Evolutionary conservation across 1,140 invertebrate species (phyloP), one percentile per base, ranked within the genome.

Genomic region (Chelonus insularis): DNA sequence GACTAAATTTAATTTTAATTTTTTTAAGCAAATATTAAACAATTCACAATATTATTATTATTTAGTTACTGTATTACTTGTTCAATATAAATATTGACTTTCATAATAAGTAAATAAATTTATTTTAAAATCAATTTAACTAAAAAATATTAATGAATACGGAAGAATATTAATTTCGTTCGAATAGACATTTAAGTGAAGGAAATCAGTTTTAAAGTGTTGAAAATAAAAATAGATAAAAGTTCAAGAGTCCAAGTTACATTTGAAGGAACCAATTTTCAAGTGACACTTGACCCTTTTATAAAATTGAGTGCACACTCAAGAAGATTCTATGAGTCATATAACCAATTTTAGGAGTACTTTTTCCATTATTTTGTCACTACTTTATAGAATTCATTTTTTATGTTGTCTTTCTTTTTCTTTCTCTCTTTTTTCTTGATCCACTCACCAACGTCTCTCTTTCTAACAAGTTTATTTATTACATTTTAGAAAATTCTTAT

Each of bases 341-440:
- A 9, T 54, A 37, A 32, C n/a, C 34, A 51, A 21, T 63, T 63
- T 60, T 43, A 45, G 59, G 57, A 4, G 45, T 39, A 43, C 37
- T n/a, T 1, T 43, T 43, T 43, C 18, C 18, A 16, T 60, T 45
- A 66, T 70, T 70, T 65, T 68, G 34, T 25, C n/a, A 36, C 36
- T n/a, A n/a, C n/a, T 56, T 14, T 41, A 8, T 45, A 25, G 23
- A 4, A 16, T 21, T 45, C 55, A 39, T 23, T 57, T 57, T n/a
- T 45, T 43, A 29, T 45, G n/a, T 45, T 0, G 14, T 29, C 12
- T 43, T 8, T 56, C n/a, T 23, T 36, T 51, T 29, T 25, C 48
- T 51, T 29, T 51, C 20, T 51, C 23, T 12, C 48, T 25, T n/a
- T 16, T 12, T 16, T 2, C 48, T 51, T 47, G n/a, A 2, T 34